Evolutionary conservation across 2,888 invertebrate genomes (phyloP).

Genomic region (Hesperia comma): DNA sequence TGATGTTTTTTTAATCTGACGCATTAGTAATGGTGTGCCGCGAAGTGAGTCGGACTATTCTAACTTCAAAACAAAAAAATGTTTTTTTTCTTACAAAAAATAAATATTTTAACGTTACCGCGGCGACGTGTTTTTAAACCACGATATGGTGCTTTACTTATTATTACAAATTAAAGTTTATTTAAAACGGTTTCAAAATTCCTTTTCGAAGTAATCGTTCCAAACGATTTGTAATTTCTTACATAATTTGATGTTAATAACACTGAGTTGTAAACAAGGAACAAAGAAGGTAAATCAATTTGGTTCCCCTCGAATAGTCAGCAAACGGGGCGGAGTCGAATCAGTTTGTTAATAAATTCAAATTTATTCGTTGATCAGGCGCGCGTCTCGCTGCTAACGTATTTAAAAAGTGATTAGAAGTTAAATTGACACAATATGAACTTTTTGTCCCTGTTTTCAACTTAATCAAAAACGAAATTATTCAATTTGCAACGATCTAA

Average conservation of each 20-base stretch:
- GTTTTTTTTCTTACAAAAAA: too few relatives aligned
- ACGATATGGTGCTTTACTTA: too few relatives aligned
- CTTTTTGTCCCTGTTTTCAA: conserved; percentile 72
- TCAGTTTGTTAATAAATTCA: conserved; percentile 80
- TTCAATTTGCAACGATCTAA: conserved; percentile 72
- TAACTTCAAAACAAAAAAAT: neutral
- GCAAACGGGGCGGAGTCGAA: conserved; percentile 65
- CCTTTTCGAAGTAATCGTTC: neutral
- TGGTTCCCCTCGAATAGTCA: conserved; percentile 72
- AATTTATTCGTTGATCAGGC: conserved; percentile 82
- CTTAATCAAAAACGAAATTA: conserved; percentile 76
- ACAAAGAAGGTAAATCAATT: conserved; percentile 67
- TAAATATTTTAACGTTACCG: neutral
- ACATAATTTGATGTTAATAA: conserved; percentile 27
- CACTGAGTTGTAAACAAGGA: conserved; percentile 24
- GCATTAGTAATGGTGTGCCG: neutral
- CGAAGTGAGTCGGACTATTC: neutral
- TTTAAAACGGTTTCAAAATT: neutral
- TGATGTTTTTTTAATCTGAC: conserved; percentile 2
- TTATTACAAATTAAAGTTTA: too few relatives aligned
- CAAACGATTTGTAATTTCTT: neutral
- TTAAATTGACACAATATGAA: conserved; percentile 84
- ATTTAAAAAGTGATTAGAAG: conserved; percentile 84
- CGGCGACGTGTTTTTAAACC: too few relatives aligned
- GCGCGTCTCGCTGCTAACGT: conserved; percentile 74